Evolutionary conservation across 2,888 invertebrate genomes (phyloP), one percentile per base, ranked within the genome.

Genomic region (Synanthedon vespiformis): DNA sequence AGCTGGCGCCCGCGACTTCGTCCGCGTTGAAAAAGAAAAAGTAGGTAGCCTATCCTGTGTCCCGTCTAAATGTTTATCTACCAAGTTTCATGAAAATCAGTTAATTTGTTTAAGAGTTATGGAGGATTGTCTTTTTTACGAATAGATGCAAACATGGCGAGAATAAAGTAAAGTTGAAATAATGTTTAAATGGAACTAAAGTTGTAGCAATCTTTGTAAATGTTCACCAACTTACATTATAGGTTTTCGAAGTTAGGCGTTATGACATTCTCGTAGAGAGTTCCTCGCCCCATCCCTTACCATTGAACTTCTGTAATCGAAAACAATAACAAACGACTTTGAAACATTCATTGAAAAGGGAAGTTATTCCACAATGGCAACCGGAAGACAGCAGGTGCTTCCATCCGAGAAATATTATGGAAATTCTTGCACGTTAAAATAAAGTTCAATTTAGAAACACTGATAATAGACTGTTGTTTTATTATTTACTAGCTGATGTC

Each of bases 251-350:
- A 63, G 59, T 62, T 63, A 55, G 59, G 55, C 59, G 59, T 62
- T 67, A 64, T 62, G 64, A 68, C 64, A 63, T 68, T 68, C 61
- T 14, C 48, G 48, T 18, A 8, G 48, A 48, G 11, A 12, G 18
- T 52, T 10, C 40, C 34, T 34, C 34, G 50, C 51, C 50, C 51
- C 53, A 55, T 56, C 63, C 61, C 57, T 62, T 61, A 63, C 68
- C 65, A 67, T 70, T 72, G 70, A 83, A 85, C 74, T 85, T 83
- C 54, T 67, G 64, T 72, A 72, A 84, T 84, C 68, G 77, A 80
- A 84, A 83, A 83, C 82, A 85, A 83, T 85, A 84, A 82, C 78
- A 83, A 72, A 77, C 81, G 79, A 82, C 75, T 83, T 77, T 65
- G 61, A 67, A 80, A 84, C 80, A 77, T 80, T 80, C 77, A 77